These are phyloP conservation scores for Perca flavescens DNA, from an alignment of 2,113 vertebrate species.

Conservation along the genomic window DNA sequence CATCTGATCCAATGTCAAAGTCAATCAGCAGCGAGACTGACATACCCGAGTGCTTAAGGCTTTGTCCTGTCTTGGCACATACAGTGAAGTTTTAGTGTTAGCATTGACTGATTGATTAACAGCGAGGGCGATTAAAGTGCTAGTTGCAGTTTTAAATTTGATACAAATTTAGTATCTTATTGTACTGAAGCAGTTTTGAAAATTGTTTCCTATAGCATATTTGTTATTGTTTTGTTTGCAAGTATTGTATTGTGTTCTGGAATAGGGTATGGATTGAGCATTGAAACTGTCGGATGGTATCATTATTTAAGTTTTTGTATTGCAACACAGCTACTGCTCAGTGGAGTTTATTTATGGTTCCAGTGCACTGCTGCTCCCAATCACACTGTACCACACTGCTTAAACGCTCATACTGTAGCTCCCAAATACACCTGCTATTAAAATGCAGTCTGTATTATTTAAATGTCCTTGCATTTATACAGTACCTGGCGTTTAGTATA, in stretches of 20 bases:
- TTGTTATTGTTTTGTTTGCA: slow-evolving; percentile 27
- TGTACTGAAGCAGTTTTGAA: slow-evolving; percentile 3
- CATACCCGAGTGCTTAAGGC: slow-evolving; percentile 37
- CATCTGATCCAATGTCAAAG: slow-evolving; percentile 39
- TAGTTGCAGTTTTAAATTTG: slow-evolving; percentile 13
- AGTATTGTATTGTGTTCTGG: slow-evolving; percentile 38
- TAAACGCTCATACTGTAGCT: slow-evolving; percentile 19
- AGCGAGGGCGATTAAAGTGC: background rate
- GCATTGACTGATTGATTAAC: slow-evolving; percentile 21
- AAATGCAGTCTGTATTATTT: slow-evolving; percentile 55
- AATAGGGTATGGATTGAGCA: slow-evolving; percentile 15
- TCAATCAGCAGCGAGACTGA: slow-evolving; percentile 43
- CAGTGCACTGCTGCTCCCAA: slow-evolving; percentile 43
- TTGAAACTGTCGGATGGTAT: slow-evolving; percentile 15
- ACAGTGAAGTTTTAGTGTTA: background rate
- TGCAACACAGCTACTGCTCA: slow-evolving; percentile 46
- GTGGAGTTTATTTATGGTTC: slow-evolving; percentile 50
- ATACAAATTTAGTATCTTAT: slow-evolving; percentile 9
- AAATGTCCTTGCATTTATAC: slow-evolving; percentile 55
- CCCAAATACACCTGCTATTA: slow-evolving; percentile 54
- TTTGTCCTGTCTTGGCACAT: slow-evolving; percentile 11
- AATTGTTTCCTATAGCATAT: slow-evolving; percentile 6
- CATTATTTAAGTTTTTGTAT: slow-evolving; percentile 46
- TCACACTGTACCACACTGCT: slow-evolving; percentile 21
- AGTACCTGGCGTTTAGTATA: slow-evolving; percentile 57